Conservation (phyloP, 1,140 invertebrate genomes). For the Drosophila elegans region DNA sequence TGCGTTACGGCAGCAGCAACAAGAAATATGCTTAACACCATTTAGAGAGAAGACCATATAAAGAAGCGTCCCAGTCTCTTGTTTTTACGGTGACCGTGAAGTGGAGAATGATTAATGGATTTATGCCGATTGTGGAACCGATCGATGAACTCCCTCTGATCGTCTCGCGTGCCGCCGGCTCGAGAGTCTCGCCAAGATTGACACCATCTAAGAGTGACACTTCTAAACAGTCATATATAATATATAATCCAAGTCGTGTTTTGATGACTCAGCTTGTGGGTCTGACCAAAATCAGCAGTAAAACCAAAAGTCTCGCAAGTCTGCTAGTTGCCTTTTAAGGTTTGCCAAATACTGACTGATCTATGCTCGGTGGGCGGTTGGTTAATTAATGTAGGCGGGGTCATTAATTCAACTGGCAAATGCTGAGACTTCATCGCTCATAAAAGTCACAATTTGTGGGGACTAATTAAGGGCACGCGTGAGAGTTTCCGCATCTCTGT, state of each 20-base stretch:
- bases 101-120: constrained; percentile 66
- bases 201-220: constrained; percentile 46
- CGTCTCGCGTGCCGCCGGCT: constrained; percentile 3
- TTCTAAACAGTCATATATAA: constrained; percentile 27
- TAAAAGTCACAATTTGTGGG: constrained; percentile 33
- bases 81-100: constrained; percentile 56
- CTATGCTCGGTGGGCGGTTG: constrained; percentile 52
- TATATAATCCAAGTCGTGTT: constrained; percentile 14
- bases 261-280: constrained; percentile 56
- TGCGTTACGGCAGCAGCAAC: constrained; percentile 22
- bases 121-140: constrained; percentile 16
- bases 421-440: constrained; percentile 28
- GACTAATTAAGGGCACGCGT: constrained; percentile 68
- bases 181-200: constrained; percentile 16
- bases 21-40: constrained; percentile 52
- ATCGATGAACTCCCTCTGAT: constrained; percentile 21
- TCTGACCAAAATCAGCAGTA: constrained; percentile 47
- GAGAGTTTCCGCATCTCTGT: constrained; percentile 33
- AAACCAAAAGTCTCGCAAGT: constrained; percentile 23
- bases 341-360: constrained; percentile 34
- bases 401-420: constrained; percentile 54
- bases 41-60: constrained; percentile 59
- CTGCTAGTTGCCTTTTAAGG: constrained; percentile 33
- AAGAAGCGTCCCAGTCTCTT: constrained; percentile 34
- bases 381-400: constrained; percentile 68